Evolutionary conservation across 2,797 vertebrate species (phyloP).

Genomic region (Somateria mollissima): DNA sequence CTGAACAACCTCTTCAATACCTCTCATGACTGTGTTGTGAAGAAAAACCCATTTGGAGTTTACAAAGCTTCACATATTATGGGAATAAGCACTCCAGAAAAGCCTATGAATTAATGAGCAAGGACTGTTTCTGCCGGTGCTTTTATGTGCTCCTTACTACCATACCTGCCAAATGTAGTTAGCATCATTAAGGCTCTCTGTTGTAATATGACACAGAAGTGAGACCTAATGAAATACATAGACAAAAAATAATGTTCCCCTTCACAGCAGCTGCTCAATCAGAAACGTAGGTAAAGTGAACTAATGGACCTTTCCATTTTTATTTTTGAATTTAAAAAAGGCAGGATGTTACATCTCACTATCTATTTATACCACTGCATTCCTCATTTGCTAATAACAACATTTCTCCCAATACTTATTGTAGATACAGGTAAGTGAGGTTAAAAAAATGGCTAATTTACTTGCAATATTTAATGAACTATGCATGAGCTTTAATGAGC

Average conservation of each 20-base stretch:
- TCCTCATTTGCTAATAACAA: background rate
- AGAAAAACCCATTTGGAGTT: background rate
- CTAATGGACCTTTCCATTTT: background rate
- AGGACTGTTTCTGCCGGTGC: background rate
- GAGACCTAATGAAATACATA: background rate
- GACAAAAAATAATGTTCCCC: background rate
- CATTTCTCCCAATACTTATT: background rate
- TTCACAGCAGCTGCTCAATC: background rate
- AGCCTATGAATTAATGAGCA: background rate
- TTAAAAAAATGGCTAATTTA: background rate
- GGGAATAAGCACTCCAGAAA: background rate
- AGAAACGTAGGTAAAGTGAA: background rate
- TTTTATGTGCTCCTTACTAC: background rate
- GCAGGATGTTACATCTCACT: background rate
- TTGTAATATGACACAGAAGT: background rate
- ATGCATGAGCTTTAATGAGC: background rate
- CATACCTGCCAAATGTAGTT: background rate
- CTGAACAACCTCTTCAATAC: background rate
- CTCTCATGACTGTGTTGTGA: background rate
- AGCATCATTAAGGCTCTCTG: background rate
- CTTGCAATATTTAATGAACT: background rate
- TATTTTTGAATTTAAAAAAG: background rate
- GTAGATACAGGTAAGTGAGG: background rate
- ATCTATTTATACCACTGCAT: background rate
- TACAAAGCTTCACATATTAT: background rate